Conservation (phyloP, 2,113 vertebrate genomes). For the Alectura lathami region DNA sequence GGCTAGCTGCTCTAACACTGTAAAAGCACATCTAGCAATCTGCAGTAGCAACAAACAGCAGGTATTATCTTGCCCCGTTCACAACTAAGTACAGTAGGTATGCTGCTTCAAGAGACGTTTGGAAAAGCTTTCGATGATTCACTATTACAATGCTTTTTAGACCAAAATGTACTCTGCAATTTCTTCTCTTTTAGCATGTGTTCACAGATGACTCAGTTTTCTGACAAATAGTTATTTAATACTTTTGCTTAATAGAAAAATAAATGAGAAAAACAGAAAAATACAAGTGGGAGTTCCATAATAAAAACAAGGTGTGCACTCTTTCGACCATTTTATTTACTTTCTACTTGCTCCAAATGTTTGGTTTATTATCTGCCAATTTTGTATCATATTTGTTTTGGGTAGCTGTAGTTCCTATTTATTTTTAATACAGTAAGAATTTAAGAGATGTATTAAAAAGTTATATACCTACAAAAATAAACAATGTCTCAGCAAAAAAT, state of each 20-base stretch:
- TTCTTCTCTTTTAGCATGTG: background rate
- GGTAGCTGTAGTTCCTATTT: background rate
- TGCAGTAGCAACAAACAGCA: background rate
- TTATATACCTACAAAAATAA: background rate
- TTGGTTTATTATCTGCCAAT: background rate
- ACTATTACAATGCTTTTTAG: slow-evolving; percentile 13
- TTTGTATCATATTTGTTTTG: background rate
- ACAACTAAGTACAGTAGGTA: background rate
- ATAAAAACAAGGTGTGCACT: background rate
- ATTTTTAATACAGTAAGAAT: background rate
- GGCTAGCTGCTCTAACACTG: background rate
- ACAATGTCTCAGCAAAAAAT: background rate
- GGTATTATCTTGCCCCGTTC: slow-evolving; percentile 13
- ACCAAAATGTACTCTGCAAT: background rate
- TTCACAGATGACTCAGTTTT: slow-evolving; percentile 32
- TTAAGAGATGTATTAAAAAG: background rate
- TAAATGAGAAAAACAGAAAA: background rate
- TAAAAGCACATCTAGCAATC: background rate
- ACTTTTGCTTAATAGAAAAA: slow-evolving; percentile 10
- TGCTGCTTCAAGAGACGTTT: background rate
- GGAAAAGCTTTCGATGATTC: slow-evolving; percentile 16
- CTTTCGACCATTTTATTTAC: background rate
- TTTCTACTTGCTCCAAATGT: background rate
- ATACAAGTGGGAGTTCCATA: background rate
- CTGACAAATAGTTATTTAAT: slow-evolving; percentile 15